These are phyloP conservation scores for Drosophila serrata DNA, from an alignment of 1,140 invertebrate species.

Conservation along the genomic window DNA sequence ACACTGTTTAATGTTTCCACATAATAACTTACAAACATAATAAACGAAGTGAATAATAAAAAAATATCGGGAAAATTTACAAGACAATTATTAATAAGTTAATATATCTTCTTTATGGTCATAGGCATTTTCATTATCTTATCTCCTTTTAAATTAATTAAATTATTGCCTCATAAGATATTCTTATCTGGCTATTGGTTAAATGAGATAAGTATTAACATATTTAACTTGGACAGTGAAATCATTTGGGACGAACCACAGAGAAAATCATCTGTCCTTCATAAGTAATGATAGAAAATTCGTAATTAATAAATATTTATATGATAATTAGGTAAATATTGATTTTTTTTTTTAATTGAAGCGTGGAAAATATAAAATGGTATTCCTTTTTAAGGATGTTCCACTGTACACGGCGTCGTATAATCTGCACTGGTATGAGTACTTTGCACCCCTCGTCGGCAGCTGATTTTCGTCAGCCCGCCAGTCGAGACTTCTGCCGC, in stretches of 20 bases:
- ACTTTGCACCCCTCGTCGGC: slow-evolving; percentile 20
- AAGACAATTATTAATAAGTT: too few species aligned
- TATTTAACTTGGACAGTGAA: neutral
- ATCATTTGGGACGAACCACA: neutral
- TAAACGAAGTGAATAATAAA: too few species aligned
- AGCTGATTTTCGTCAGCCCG: slow-evolving; percentile 22
- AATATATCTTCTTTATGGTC: neutral
- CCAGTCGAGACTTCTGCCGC: slow-evolving; percentile 20
- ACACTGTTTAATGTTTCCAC: too few species aligned
- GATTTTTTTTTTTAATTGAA: neutral
- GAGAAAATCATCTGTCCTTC: neutral
- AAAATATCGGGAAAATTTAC: too few species aligned
- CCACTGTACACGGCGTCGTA: neutral
- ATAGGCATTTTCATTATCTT: neutral
- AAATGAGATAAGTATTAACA: too few species aligned
- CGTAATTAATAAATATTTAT: neutral
- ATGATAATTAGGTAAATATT: neutral
- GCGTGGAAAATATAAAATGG: too few species aligned
- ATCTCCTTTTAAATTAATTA: neutral
- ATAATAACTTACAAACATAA: too few species aligned
- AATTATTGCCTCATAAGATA: neutral
- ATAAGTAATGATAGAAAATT: too few species aligned
- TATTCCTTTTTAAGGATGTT: too few species aligned
- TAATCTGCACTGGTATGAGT: neutral
- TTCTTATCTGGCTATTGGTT: neutral